Percentiles rank a stretch among this genome's conserved stretches.
These are phyloP conservation scores for Microplitis deprimator DNA, from an alignment of 2,888 invertebrate species.

Conservation along the genomic window DNA sequence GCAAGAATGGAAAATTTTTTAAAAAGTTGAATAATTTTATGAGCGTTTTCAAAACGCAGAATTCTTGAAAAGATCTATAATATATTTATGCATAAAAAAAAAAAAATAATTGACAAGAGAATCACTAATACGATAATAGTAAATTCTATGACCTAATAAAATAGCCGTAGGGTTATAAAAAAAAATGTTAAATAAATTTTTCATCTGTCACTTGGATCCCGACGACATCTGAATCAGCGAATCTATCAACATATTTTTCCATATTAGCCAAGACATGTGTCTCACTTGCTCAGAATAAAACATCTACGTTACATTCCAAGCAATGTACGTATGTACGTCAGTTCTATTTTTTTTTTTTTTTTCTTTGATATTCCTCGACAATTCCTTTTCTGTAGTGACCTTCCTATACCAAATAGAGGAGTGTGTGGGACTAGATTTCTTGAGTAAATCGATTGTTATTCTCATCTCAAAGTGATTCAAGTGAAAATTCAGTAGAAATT, in stretches of 20 bases:
- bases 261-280: conserved; percentile 35
- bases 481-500: conserved; percentile 19
- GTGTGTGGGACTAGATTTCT: conserved; percentile 17
- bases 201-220: conserved; percentile 25
- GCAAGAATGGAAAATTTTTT: too few relatives aligned
- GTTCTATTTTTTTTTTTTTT: conserved; percentile 15
- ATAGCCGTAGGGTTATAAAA: conserved; percentile 7
- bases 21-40: too few relatives aligned
- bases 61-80: neutral
- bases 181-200: conserved; percentile 19
- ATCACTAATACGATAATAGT: neutral
- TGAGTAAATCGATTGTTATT: conserved; percentile 7
- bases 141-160: conserved; percentile 23
- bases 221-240: conserved; percentile 37
- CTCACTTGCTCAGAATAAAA: conserved; percentile 23
- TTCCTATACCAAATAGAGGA: conserved; percentile 23
- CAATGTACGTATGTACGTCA: conserved; percentile 16
- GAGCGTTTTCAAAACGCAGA: neutral
- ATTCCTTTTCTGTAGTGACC: conserved; percentile 35
- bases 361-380: conserved; percentile 17
- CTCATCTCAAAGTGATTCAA: neutral
- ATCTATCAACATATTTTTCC: conserved; percentile 41
- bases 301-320: conserved; percentile 35
- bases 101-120: neutral
- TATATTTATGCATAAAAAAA: neutral